Evolutionary conservation across 1,140 invertebrate species (phyloP), one percentile per base, ranked within the genome.

Genomic region (Sminthurides bifidus): DNA sequence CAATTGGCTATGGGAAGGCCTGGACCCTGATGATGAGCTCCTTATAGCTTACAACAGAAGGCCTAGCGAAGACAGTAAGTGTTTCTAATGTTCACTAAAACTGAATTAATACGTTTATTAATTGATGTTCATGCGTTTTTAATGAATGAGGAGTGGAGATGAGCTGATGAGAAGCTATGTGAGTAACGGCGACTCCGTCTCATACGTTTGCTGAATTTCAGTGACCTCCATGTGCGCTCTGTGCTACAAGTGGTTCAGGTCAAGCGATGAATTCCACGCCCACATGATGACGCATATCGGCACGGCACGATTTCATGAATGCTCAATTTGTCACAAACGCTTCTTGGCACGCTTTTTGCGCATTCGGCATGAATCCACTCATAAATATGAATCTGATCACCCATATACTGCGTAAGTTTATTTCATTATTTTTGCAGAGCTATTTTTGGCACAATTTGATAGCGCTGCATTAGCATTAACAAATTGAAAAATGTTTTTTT

Each of bases 1-100:
- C 29, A 49, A 49, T 35, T 49, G 46, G 46, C 31, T 49, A 4
- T 49, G 46, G 46, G 44, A 57, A 31, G 49, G 27, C 14, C 27
- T 52, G 14, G 56, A 58, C n/a, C 21, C 35, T 15, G 56, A 62
- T 46, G 60, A 62, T 40, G 60, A 62, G 35, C 53, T 62, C 12
- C 43, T 58, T 3, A 40, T 29, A 15, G 56, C 60, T 1, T 58
- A 35, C 23, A 49, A 52, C 3, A 30, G 29, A n/a, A 45, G 60
- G 30, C 52, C 56, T 2, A 48, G 38, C 45, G 24, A 44, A 12
- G 23, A 33, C 37, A 46, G 60, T 62, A 62, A 58, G 48, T 50
- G 8, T 37, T 27, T 23, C 17, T 26, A 21, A 27, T 10, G 26
- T 27, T 4, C 26, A n/a, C 30, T 48, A 15, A 48, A 21, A 37